phyloP scores from a whole-genome alignment of 1,140 invertebrate species.

The Arctopsyche grandis region DNA sequence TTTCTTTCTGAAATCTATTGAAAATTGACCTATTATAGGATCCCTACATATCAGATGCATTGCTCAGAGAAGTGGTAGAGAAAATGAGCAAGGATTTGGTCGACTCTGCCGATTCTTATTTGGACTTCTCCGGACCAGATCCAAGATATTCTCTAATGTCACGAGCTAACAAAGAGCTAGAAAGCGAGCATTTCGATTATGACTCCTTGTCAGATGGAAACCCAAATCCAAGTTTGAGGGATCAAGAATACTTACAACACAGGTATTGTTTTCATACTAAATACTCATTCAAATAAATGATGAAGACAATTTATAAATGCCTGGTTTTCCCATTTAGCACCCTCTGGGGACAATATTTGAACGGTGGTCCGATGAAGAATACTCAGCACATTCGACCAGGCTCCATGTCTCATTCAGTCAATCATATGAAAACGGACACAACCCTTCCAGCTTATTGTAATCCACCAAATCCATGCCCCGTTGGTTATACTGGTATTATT shows the following conservation, averaged over 20 bases:
- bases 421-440: slow-evolving; percentile 69
- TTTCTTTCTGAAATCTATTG: too few species aligned
- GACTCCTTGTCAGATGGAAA: slow-evolving; percentile 72
- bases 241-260: slow-evolving; percentile 91
- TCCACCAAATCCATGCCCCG: slow-evolving; percentile 97
- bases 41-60: slow-evolving; percentile 68
- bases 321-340: slow-evolving; percentile 63
- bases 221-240: slow-evolving; percentile 80
- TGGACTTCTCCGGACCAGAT: slow-evolving; percentile 72
- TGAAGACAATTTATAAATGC: background rate
- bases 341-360: slow-evolving; percentile 84
- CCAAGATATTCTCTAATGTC: slow-evolving; percentile 66
- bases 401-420: slow-evolving; percentile 58
- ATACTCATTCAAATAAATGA: too few species aligned
- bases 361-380: slow-evolving; percentile 81
- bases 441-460: slow-evolving; percentile 97
- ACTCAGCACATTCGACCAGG: slow-evolving; percentile 73
- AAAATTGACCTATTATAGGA: slow-evolving; percentile 50
- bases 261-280: slow-evolving; percentile 64
- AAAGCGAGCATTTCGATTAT: slow-evolving; percentile 72
- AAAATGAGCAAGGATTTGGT: slow-evolving; percentile 76
- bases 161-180: slow-evolving; percentile 64
- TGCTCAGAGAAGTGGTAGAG: slow-evolving; percentile 75
- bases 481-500: slow-evolving; percentile 77
- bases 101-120: slow-evolving; percentile 69